A percentile compares a stretch with the other conserved stretches of the same genome.
Conservation (phyloP, 2,888 invertebrate species). For the Gortyna flavago region DNA sequence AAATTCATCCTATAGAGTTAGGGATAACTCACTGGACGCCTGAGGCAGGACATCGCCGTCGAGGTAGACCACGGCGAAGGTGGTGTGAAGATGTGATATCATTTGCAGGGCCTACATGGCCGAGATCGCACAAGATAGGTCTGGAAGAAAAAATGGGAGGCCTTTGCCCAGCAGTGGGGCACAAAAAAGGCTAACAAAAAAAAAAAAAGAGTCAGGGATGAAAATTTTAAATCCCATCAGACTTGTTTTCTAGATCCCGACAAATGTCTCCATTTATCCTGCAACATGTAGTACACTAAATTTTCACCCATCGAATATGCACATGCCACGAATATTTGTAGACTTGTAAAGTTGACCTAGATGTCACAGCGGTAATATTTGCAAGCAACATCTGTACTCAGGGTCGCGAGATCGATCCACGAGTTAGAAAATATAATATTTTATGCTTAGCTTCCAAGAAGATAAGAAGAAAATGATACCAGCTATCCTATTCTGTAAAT, state of each 20-base stretch:
- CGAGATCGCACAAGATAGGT: too few species aligned
- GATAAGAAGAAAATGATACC: not conserved
- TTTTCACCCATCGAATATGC: not conserved
- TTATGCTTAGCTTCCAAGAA: not conserved
- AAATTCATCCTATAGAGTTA: not conserved
- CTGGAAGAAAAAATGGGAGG: too few species aligned
- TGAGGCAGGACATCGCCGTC: too few species aligned
- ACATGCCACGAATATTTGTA: not conserved
- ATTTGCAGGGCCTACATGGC: too few species aligned
- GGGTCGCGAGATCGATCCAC: slow-evolving; percentile 31
- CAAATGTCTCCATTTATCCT: not conserved
- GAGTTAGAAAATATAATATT: not conserved
- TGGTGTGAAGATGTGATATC: too few species aligned
- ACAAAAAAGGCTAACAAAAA: too few species aligned
- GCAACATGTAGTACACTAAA: too few species aligned
- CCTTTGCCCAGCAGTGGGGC: too few species aligned
- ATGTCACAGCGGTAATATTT: slow-evolving; percentile 20
- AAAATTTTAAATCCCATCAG: not conserved
- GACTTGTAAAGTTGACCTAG: slow-evolving; percentile 9
- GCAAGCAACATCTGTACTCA: slow-evolving; percentile 16
- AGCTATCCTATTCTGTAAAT: too few species aligned
- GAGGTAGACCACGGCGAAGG: too few species aligned
- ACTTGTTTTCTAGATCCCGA: not conserved
- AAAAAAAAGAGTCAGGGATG: too few species aligned
- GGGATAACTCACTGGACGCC: too few species aligned